Evolutionary conservation across 2,797 vertebrate species (phyloP).

Genomic region (Chlorospingus flavigularis): DNA sequence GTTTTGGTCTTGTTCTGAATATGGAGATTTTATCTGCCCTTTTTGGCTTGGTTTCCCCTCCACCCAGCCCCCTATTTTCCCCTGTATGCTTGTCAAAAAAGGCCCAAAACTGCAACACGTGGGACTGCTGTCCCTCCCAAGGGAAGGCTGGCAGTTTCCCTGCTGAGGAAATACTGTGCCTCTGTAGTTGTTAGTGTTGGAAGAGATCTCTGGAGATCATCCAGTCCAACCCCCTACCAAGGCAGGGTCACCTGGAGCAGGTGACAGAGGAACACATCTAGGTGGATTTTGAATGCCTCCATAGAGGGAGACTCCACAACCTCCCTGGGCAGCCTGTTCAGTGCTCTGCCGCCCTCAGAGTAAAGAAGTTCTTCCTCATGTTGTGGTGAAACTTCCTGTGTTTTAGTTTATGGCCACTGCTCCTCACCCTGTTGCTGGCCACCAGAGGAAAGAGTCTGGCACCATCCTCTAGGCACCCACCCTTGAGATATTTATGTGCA

Average conservation of each 20-base stretch:
- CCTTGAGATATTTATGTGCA: background rate
- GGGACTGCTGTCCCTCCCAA: background rate
- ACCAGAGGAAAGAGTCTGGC: background rate
- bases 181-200: background rate
- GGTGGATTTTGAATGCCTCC: background rate
- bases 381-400: background rate
- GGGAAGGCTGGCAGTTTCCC: background rate
- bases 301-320: background rate
- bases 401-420: background rate
- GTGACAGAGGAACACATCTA: background rate
- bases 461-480: background rate
- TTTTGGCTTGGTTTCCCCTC: background rate
- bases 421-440: accelerated
- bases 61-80: accelerated
- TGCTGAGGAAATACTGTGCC: background rate
- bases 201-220: background rate
- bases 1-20: background rate
- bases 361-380: background rate
- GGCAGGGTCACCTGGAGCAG: background rate
- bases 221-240: background rate
- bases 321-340: background rate
- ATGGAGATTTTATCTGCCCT: background rate
- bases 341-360: background rate
- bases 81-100: background rate
- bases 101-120: background rate